These are phyloP conservation scores for Benthosema pterotum DNA, from an alignment of 2,797 vertebrate species.

Conservation along the genomic window DNA sequence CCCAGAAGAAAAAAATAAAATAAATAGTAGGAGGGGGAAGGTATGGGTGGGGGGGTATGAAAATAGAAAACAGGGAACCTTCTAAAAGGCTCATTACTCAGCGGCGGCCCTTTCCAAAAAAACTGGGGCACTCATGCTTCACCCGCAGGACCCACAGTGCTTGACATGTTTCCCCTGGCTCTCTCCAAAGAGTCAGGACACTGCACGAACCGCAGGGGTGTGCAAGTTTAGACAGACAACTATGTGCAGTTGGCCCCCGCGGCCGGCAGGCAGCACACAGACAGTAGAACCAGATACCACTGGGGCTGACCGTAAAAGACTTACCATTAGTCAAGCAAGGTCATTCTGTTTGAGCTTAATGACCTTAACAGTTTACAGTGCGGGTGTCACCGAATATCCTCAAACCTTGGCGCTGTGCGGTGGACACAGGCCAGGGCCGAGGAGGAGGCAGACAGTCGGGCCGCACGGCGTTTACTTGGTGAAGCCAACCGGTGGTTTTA, in stretches of 20 bases:
- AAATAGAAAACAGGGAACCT: neutral
- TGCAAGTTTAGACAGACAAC: slow-evolving; percentile 1
- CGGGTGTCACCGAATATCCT: neutral
- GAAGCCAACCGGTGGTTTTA: neutral
- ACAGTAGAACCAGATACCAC: neutral
- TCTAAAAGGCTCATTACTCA: neutral
- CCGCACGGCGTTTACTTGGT: slow-evolving; percentile 12
- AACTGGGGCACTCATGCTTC: neutral
- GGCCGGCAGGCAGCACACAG: neutral
- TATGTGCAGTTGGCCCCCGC: neutral
- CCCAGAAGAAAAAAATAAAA: neutral
- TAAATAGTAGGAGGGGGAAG: neutral
- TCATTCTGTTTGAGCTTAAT: neutral
- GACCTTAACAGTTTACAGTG: neutral
- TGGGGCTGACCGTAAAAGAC: neutral
- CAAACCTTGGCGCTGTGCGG: slow-evolving; percentile 11
- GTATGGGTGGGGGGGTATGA: neutral
- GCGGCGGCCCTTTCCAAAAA: neutral
- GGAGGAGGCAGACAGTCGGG: slow-evolving; percentile 10
- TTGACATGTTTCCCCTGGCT: slow-evolving; percentile 17
- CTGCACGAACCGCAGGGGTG: slow-evolving; percentile 4
- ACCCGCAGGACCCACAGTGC: neutral
- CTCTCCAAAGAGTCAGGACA: slow-evolving; percentile 15
- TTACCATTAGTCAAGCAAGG: neutral
- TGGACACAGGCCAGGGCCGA: neutral